Evolutionary conservation across 2,797 vertebrate genomes (phyloP).

Genomic region (Pseudochirops cupreus): DNA sequence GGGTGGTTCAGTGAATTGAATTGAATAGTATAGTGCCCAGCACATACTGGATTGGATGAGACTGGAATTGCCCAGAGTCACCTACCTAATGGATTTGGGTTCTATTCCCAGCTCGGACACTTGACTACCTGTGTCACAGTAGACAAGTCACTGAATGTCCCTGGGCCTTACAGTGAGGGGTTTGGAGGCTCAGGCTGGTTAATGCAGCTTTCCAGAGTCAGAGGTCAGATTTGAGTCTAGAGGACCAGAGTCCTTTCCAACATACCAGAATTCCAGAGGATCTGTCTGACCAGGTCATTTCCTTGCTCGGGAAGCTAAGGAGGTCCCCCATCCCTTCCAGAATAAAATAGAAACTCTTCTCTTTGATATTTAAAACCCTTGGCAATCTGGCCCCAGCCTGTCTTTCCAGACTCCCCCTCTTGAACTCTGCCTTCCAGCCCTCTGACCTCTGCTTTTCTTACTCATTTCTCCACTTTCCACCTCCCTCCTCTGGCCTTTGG

Average conservation of each 20-base stretch:
- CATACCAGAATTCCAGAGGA: too few relatives aligned
- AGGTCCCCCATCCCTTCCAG: background rate
- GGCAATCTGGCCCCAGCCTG: background rate
- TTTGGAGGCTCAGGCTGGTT: background rate
- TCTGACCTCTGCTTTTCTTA: background rate
- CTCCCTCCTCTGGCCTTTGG: background rate
- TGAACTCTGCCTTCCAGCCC: background rate
- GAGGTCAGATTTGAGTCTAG: background rate
- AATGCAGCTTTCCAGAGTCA: background rate
- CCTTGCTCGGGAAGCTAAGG: background rate
- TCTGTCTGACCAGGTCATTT: background rate
- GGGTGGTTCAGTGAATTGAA: background rate
- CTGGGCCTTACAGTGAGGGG: background rate
- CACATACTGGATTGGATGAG: background rate
- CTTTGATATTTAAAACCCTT: background rate
- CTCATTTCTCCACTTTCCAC: background rate
- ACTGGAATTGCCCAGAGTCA: background rate
- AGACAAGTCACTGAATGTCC: background rate
- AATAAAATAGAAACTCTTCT: background rate
- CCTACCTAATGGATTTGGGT: too few relatives aligned
- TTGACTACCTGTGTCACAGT: background rate
- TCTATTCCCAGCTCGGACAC: too few relatives aligned
- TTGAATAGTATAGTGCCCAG: background rate
- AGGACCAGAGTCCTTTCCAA: background rate
- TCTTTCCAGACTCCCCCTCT: background rate